phyloP scores from a whole-genome alignment of 2,113 vertebrate genomes.

The Mustela lutreola region DNA sequence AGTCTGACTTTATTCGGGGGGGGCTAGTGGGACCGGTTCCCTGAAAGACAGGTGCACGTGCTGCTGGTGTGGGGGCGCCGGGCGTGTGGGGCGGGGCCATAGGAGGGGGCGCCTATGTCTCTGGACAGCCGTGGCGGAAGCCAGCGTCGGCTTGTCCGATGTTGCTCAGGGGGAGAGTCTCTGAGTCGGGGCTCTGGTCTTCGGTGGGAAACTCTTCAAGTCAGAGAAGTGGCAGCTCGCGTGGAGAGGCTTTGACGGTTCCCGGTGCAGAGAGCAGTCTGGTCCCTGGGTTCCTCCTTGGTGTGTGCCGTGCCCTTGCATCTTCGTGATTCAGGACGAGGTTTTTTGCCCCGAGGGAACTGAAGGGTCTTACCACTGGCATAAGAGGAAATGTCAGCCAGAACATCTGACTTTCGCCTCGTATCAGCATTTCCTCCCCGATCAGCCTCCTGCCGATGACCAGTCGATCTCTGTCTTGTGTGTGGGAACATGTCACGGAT shows the following conservation, averaged over 20 bases:
- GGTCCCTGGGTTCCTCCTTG: accelerated
- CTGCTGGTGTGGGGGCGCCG: not conserved
- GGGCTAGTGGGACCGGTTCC: not conserved
- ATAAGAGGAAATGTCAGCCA: accelerated
- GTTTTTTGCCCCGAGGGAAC: not conserved
- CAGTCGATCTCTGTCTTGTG: not conserved
- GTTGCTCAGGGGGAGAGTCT: too few relatives aligned
- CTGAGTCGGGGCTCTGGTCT: too few relatives aligned
- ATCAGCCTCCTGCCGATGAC: accelerated
- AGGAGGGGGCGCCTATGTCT: accelerated
- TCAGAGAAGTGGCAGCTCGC: not conserved
- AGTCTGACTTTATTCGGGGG: not conserved
- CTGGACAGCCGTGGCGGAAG: accelerated
- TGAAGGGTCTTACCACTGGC: not conserved
- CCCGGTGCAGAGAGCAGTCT: accelerated
- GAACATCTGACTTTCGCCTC: accelerated
- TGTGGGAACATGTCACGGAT: too few relatives aligned
- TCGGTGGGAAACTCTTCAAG: not conserved
- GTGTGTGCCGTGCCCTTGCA: accelerated
- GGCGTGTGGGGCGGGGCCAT: accelerated
- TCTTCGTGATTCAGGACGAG: not conserved
- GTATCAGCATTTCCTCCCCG: accelerated
- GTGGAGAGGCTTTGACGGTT: accelerated
- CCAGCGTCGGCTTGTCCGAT: accelerated
- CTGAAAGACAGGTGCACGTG: not conserved